Evolutionary conservation across 2,888 invertebrate genomes (phyloP).

Genomic region (Piscicola geometra): DNA sequence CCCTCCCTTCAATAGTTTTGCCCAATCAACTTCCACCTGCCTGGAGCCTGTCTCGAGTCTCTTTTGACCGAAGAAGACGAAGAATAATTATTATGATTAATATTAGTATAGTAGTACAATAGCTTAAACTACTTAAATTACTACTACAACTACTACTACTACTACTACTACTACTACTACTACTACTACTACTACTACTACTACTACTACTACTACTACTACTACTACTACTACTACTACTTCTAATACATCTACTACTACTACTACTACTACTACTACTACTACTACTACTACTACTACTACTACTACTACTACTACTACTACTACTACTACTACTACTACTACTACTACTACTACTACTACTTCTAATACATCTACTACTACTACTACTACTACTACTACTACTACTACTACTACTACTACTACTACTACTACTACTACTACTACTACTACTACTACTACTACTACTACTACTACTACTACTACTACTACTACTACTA

Average conservation of each 20-base stretch:
- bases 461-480: not conserved
- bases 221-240: constrained; percentile 36
- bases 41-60: too few relatives aligned
- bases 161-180: constrained; percentile 34
- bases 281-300: not conserved
- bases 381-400: constrained; percentile 32
- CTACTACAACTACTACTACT: constrained; percentile 22
- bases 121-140: too few relatives aligned
- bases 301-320: constrained; percentile 7
- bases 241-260: too few relatives aligned
- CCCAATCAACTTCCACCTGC: too few relatives aligned
- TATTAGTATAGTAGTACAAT: too few relatives aligned
- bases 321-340: constrained; percentile 5
- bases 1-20: too few relatives aligned
- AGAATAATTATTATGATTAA: too few relatives aligned
- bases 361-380: too few relatives aligned
- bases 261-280: constrained; percentile 1
- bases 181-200: constrained; percentile 36
- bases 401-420: not conserved
- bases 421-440: not conserved
- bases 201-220: constrained; percentile 36
- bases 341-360: constrained; percentile 21
- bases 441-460: constrained; percentile 11
- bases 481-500: constrained; percentile 8
- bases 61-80: too few relatives aligned